Evolutionary conservation across 2,888 invertebrate genomes (phyloP).

Genomic region (Tanaodytes sp.): DNA sequence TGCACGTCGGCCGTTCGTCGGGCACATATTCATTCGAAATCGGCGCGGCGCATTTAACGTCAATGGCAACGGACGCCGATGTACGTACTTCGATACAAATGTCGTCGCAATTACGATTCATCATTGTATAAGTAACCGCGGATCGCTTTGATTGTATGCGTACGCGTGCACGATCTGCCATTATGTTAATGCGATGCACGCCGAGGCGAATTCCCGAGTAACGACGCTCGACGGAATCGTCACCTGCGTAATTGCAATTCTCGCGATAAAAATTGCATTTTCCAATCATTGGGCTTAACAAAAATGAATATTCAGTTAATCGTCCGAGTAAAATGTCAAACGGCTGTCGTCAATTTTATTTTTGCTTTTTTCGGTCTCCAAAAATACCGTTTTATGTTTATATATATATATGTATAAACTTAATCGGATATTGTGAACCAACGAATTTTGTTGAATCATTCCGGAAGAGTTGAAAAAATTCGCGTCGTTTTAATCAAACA

Average conservation of each 20-base stretch:
- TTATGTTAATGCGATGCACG: constrained; percentile 59
- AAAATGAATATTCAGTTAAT: no score
- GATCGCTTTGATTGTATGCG: constrained; percentile 2
- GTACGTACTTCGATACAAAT: constrained; percentile 25
- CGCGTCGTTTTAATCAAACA: constrained; percentile 33
- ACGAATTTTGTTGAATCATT: neutral
- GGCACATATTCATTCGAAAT: constrained; percentile 20
- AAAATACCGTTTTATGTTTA: no score
- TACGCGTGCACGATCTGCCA: constrained; percentile 57
- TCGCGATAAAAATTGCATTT: no score
- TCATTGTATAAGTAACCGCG: constrained; percentile 28
- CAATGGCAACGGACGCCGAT: constrained; percentile 18
- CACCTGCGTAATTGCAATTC: no score
- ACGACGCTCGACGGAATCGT: constrained; percentile 59
- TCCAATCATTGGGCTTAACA: no score
- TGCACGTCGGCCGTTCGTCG: no score
- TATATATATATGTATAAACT: no score
- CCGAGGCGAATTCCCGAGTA: constrained; percentile 54
- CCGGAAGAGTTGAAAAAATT: constrained; percentile 25
- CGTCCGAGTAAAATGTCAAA: no score
- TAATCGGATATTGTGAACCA: neutral
- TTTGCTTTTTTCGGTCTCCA: no score
- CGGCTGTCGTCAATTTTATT: no score
- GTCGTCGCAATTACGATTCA: constrained; percentile 42
- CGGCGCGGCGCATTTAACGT: constrained; percentile 15